Base-by-base conservation (phyloP, 1,140 invertebrate genomes). In the Helicoverpa zea region DNA sequence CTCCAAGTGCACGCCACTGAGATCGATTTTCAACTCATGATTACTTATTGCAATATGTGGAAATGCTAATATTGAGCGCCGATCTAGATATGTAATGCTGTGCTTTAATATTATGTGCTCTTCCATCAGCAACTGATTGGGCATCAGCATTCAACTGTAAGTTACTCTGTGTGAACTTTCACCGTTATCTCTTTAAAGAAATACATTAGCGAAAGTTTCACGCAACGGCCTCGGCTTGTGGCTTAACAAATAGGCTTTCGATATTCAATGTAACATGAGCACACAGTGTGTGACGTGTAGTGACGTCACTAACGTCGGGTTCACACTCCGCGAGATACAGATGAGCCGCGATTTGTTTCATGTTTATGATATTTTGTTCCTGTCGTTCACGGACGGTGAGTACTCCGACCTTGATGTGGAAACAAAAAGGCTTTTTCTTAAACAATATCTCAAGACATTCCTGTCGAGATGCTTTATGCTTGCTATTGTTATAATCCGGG, bases 211-310 rank as follows among this genome's bases (percentile, higher is more conserved):
- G 47, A 51, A 16, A 29, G 10, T 49, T 29, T 14, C 11, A n/a
- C 13, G 2, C 10, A 30, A 52, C n/a, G 49, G 54, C 16, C 58
- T 59, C 58, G 18, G 29, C 10, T 29, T 23, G 16, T 2, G 47
- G 14, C 23, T 35, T 73, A 73, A 58, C n/a, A 73, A 73, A 43
- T 73, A 73, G 70, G 70, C 70, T 58, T 58, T 16, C 70, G 52
- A 56, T 73, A 58, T 73, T 58, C 70, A 13, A 43, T 43, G 52
- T 23, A 61, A 61, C 58, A 61, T 14, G 52, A 58, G 29, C 29
- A 73, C 43, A 58, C 10, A 16, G 54, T 74, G 12, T 18, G 30
- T 54, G 9, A 30, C 52, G 49, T 52, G 5, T 72, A 72, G 18
- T 72, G 49, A 43, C 18, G 49, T 68, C 23, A 51, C 18, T 47